Percentiles rank a stretch among this genome's conserved stretches.
phyloP scores from a whole-genome alignment of 2,113 vertebrate genomes.

The Andinoacara biseriatus region DNA sequence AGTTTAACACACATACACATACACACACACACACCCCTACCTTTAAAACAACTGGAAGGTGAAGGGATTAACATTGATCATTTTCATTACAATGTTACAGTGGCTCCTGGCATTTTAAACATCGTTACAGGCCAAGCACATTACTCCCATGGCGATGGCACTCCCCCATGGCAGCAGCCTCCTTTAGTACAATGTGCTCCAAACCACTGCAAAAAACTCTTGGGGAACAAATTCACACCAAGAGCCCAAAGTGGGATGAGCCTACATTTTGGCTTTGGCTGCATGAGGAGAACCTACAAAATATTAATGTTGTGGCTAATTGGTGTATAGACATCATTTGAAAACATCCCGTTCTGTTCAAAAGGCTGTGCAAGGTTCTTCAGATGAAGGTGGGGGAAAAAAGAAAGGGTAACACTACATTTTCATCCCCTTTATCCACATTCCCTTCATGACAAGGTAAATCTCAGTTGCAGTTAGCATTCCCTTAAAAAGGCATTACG shows the following conservation, averaged over 20 bases:
- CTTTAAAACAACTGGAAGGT: not conserved
- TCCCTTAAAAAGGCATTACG: slow-evolving; percentile 36
- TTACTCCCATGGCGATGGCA: not conserved
- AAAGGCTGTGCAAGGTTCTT: slow-evolving; percentile 11
- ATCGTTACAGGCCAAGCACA: rapidly evolving
- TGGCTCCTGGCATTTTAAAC: not conserved
- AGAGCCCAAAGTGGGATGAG: not conserved
- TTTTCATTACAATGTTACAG: rapidly evolving
- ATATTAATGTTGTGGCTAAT: not conserved
- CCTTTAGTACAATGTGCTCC: not conserved
- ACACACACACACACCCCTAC: no score
- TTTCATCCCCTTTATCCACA: not conserved
- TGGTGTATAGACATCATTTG: slow-evolving; percentile 3
- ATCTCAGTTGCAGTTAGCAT: slow-evolving; percentile 30
- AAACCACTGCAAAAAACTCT: not conserved
- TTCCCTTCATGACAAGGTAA: slow-evolving; percentile 43
- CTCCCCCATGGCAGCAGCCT: not conserved
- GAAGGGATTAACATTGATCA: not conserved
- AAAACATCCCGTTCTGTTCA: slow-evolving; percentile 10
- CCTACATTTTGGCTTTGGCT: not conserved
- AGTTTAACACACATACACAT: not conserved
- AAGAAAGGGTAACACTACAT: not conserved
- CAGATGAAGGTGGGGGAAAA: not conserved
- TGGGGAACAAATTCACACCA: not conserved
- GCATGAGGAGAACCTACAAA: not conserved